Percentiles rank a stretch among this genome's conserved stretches.
Conservation (phyloP, 2,113 vertebrate genomes). For the Callospermophilus lateralis region DNA sequence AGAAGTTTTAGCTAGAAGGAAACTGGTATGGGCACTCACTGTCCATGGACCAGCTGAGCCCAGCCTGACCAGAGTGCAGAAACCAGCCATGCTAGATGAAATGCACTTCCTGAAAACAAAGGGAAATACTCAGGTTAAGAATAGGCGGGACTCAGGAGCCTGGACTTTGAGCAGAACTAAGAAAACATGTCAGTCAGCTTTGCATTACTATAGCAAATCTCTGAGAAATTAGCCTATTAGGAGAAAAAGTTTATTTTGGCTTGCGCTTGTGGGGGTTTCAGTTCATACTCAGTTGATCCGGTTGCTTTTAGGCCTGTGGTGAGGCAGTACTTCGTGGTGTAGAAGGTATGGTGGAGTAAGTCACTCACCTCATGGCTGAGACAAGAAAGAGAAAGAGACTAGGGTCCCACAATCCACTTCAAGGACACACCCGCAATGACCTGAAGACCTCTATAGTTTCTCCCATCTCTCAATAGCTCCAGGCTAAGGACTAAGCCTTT, state of each 20-base stretch:
- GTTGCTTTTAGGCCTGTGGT: neutral
- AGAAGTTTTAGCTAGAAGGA: neutral
- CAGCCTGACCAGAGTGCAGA: neutral
- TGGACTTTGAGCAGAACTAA: neutral
- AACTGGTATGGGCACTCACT: neutral
- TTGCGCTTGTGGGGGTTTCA: neutral
- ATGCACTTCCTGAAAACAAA: neutral
- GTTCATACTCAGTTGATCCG: neutral
- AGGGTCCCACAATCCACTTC: neutral
- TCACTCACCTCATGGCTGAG: neutral
- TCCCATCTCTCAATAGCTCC: neutral
- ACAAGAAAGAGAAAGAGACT: neutral
- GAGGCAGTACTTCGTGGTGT: neutral
- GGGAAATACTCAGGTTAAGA: too few relatives aligned
- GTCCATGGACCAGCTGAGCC: neutral
- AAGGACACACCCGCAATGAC: neutral
- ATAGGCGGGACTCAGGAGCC: fast-evolving
- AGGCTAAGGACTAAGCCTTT: neutral
- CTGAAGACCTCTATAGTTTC: neutral
- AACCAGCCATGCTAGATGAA: too few relatives aligned
- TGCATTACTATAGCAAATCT: neutral
- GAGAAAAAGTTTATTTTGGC: neutral
- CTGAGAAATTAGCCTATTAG: neutral
- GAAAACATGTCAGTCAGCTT: neutral
- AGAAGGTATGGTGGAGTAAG: neutral